phyloP scores from a whole-genome alignment of 2,797 vertebrate genomes.

The Picus viridis region DNA sequence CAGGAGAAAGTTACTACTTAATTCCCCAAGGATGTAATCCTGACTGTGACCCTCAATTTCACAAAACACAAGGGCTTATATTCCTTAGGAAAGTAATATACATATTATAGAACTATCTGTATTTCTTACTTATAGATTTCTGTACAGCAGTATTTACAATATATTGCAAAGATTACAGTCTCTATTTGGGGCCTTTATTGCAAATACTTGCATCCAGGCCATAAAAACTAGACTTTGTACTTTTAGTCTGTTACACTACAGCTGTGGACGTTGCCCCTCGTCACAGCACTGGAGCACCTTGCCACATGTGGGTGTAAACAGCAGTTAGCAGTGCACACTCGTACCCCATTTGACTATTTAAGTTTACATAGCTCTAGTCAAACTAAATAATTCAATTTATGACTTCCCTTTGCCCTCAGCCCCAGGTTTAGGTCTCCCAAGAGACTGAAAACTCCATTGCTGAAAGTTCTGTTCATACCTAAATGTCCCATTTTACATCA shows the following conservation, averaged over 20 bases:
- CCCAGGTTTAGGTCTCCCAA: background rate
- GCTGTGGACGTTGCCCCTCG: background rate
- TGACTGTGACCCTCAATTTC: background rate
- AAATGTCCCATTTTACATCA: background rate
- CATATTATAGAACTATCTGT: slow-evolving; percentile 46
- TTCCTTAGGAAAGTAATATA: slow-evolving; percentile 40
- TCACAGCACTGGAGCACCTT: background rate
- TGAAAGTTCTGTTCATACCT: background rate
- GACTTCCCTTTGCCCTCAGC: background rate
- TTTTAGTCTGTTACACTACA: background rate
- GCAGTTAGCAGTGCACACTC: background rate
- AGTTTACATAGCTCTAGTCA: background rate
- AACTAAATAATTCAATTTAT: background rate
- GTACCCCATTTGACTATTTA: background rate
- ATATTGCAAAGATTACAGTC: slow-evolving; percentile 29
- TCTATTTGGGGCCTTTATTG: background rate
- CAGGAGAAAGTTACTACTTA: background rate
- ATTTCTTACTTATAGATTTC: slow-evolving; percentile 42
- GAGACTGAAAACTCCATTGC: background rate
- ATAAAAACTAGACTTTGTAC: slow-evolving; percentile 56
- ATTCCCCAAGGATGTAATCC: rapidly evolving
- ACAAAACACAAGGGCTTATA: background rate
- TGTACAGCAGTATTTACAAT: slow-evolving; percentile 70
- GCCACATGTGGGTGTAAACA: background rate
- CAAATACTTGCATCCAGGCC: slow-evolving; percentile 1